A percentile compares a stretch with the other conserved stretches of the same genome.
Evolutionary conservation across 2,888 invertebrate species (phyloP).

Genomic region (Autographa gamma): DNA sequence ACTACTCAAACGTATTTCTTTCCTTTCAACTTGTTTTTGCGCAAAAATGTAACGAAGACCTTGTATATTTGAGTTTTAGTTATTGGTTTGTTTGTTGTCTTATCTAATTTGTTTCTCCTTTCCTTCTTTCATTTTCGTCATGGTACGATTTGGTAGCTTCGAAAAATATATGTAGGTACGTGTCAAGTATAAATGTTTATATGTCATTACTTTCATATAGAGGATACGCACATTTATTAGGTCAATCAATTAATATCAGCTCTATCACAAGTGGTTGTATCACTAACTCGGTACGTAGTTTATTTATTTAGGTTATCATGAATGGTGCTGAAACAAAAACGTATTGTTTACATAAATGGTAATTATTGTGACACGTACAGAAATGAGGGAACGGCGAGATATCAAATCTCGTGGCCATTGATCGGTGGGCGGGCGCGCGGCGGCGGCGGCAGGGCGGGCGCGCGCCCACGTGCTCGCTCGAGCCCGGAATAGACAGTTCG

Average conservation of each 20-base stretch:
- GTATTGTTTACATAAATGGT: slow-evolving; percentile 46
- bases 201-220: not conserved
- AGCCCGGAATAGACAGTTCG: slow-evolving; percentile 86
- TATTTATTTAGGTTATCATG: not conserved
- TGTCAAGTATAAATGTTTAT: not conserved
- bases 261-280: not conserved
- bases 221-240: not conserved
- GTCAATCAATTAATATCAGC: slow-evolving; percentile 1
- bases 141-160: no score
- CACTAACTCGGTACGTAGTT: not conserved
- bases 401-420: slow-evolving; percentile 84
- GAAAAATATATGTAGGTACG: no score
- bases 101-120: slow-evolving; percentile 17
- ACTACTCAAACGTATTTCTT: slow-evolving; percentile 28
- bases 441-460: slow-evolving; percentile 72
- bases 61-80: slow-evolving; percentile 37
- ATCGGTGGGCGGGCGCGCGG: slow-evolving; percentile 77
- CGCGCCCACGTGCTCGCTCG: slow-evolving; percentile 84
- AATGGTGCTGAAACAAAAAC: not conserved
- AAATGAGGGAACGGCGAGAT: slow-evolving; percentile 63
- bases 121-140: no score
- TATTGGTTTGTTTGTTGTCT: slow-evolving; percentile 24
- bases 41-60: slow-evolving; percentile 20
- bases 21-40: slow-evolving; percentile 36
- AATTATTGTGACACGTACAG: slow-evolving; percentile 43